Base-by-base conservation (phyloP, 1,140 invertebrate genomes). In the Adoxophyes honmai region DNA sequence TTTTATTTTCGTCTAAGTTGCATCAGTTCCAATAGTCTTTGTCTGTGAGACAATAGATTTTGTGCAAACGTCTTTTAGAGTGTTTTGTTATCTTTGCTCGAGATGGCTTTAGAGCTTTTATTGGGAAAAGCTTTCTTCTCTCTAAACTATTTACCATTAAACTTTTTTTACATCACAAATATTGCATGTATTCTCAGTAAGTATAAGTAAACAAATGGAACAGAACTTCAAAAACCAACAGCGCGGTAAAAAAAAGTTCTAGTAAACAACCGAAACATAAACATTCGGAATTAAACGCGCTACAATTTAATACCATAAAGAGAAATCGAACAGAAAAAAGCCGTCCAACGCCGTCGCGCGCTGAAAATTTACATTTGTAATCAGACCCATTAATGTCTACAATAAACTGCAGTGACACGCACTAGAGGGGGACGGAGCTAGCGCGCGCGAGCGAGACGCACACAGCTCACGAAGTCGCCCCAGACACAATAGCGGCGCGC, bases 321-420 rank as follows among this genome's bases (percentile, higher is more conserved):
- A 86, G 77, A 79, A 75, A 81, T 75, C 73, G 73, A 77, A 76
- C 55, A 80, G 74, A 87, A 86, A 86, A 86, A 84, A 78, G 67
- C 77, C 77, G 68, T 77, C 85, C 83, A 85, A 88, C 83, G 83
- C 78, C 73, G 78, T 76, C 75, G 81, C 81, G 66, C 75, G 81
- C 76, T 81, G 76, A 86, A 88, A 88, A 88, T 88, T 88, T 88
- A 88, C 85, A 88, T 88, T 88, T 84, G 81, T 88, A 86, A 88
- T 88, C 78, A 84, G 73, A 81, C 66, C 81, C 83, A 88, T 88
- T 88, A 86, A 81, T 73, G 83, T 88, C 80, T 68, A 85, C 81
- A 88, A 88, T 88, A 86, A 86, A 86, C 68, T 86, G 81, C 81
- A 88, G 82, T 88, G 85, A 88, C 81, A 84, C 74, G 79, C 68